phyloP scores from a whole-genome alignment of 2,888 invertebrate species.

The Selenia dentaria region DNA sequence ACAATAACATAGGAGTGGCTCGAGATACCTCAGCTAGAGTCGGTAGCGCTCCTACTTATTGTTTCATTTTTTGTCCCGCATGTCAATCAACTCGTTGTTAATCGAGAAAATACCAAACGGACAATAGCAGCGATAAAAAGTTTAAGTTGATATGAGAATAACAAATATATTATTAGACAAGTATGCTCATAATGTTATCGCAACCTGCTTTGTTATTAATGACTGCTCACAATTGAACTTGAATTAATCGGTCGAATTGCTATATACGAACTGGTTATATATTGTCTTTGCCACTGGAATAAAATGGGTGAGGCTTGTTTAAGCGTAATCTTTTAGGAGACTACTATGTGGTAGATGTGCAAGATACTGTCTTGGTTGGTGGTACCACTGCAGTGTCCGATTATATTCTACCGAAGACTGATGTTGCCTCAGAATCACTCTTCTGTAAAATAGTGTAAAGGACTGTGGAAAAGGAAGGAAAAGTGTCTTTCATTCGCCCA shows the following conservation, averaged over 20 bases:
- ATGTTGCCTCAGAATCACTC: too few species aligned
- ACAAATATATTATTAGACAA: slow-evolving; percentile 49
- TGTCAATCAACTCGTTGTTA: slow-evolving; percentile 61
- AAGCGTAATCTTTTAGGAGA: too few species aligned
- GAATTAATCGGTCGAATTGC: slow-evolving; percentile 43
- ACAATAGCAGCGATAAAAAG: slow-evolving; percentile 65
- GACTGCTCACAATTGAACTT: slow-evolving; percentile 45
- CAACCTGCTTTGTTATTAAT: slow-evolving; percentile 48
- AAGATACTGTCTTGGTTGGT: too few species aligned
- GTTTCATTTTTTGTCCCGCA: slow-evolving; percentile 61
- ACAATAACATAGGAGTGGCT: slow-evolving; percentile 34
- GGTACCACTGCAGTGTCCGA: too few species aligned
- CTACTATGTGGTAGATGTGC: too few species aligned
- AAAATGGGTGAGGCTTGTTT: too few species aligned
- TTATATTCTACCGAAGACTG: too few species aligned
- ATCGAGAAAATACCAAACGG: slow-evolving; percentile 60
- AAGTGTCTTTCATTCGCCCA: too few species aligned
- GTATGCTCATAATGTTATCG: slow-evolving; percentile 46
- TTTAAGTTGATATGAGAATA: slow-evolving; percentile 46
- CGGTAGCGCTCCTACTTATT: slow-evolving; percentile 53
- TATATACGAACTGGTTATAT: slow-evolving; percentile 29
- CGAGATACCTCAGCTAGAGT: slow-evolving; percentile 28
- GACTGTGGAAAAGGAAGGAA: too few species aligned
- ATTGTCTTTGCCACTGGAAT: slow-evolving; percentile 2
- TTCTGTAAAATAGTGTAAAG: too few species aligned